These are phyloP conservation scores for Nasua narica DNA, from an alignment of 2,797 vertebrate species.

Conservation along the genomic window DNA sequence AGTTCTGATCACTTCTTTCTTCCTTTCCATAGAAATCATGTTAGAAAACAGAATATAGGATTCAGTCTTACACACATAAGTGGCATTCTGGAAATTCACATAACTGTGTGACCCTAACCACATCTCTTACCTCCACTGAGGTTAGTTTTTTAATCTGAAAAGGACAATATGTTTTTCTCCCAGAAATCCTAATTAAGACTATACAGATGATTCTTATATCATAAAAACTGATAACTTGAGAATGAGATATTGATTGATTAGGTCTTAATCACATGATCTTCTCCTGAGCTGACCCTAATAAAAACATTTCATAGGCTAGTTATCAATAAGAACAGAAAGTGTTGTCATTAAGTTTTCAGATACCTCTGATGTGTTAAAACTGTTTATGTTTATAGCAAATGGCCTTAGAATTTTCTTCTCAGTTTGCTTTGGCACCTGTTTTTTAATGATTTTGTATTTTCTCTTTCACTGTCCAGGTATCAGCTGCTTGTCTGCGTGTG, in stretches of 20 bases:
- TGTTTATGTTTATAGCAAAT: background rate
- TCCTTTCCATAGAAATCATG: background rate
- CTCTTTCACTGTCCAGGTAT: background rate
- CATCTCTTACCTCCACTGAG: background rate
- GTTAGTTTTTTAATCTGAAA: background rate
- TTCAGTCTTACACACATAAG: background rate
- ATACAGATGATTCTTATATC: background rate
- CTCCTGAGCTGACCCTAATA: background rate
- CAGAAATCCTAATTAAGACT: background rate
- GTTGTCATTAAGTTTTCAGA: background rate
- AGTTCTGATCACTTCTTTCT: background rate
- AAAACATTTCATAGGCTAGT: background rate
- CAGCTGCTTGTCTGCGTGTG: background rate
- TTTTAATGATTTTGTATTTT: background rate
- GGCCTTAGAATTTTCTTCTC: background rate
- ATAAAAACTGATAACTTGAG: background rate
- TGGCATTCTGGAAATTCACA: background rate
- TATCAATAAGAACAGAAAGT: background rate
- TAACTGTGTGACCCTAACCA: background rate
- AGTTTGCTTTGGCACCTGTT: background rate
- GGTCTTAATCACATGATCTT: background rate
- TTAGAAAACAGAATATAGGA: background rate
- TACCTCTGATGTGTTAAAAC: background rate
- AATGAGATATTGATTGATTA: background rate
- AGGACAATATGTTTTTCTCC: background rate